Evolutionary conservation across 2,113 vertebrate genomes (phyloP).

Genomic region (Tragelaphus buxtoni): DNA sequence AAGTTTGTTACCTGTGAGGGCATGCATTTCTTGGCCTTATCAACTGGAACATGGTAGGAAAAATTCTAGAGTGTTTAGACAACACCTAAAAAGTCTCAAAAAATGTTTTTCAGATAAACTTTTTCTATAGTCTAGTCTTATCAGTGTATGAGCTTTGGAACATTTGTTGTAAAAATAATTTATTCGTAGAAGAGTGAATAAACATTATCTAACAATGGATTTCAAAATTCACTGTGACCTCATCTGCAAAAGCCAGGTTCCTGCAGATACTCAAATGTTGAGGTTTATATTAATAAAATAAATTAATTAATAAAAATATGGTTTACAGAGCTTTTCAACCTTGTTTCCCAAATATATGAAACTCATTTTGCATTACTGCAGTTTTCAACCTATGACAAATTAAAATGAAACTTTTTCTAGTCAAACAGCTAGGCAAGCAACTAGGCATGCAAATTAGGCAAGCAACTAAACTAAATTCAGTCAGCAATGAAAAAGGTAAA

Average conservation of each 20-base stretch:
- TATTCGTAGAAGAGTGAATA: background rate
- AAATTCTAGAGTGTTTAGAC: background rate
- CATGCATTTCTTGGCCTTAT: background rate
- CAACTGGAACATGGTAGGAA: background rate
- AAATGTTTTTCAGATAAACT: background rate
- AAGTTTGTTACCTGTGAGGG: background rate
- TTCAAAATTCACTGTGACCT: background rate
- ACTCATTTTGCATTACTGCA: background rate
- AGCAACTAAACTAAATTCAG: background rate
- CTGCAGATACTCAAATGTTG: background rate
- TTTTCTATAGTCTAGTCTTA: background rate
- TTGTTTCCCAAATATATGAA: constrained; percentile 23
- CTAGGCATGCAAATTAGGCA: background rate
- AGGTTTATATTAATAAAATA: background rate
- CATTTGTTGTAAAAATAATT: constrained; percentile 11
- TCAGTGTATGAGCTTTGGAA: background rate
- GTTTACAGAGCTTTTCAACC: background rate
- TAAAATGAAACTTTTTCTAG: background rate
- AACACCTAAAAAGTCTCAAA: background rate
- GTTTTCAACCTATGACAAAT: background rate
- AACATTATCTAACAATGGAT: background rate
- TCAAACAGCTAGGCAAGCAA: background rate
- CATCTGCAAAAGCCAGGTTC: background rate
- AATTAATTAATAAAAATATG: background rate
- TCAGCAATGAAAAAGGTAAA: background rate